Evolutionary conservation across 2,888 invertebrate genomes (phyloP), one percentile per base, ranked within the genome.

Genomic region (Lissonota sp.): DNA sequence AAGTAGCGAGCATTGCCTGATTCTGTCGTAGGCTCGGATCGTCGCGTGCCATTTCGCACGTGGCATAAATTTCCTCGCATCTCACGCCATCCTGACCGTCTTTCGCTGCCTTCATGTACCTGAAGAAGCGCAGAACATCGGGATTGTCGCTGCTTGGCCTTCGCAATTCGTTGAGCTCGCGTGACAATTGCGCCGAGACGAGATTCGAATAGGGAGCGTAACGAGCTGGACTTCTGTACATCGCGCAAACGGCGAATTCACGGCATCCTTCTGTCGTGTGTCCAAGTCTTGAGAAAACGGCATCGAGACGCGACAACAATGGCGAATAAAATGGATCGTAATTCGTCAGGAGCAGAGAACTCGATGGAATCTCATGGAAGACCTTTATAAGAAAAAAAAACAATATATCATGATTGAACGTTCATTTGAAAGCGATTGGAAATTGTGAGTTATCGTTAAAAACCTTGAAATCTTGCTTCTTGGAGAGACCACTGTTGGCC

Each of bases 291-390:
- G 96, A 96, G 92, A 97, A 97, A 58, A 97, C 97, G 0, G 97
- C 96, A 87, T 97, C 98, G 72, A 98, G 94, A 12, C 98, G 94
- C 0, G 97, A 98, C 12, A 98, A 92, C 37, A 98, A 91, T 0
- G 98, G 98, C 83, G 97, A 97, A 92, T 98, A 98, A 93, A 98
- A 98, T 0, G 98, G 97, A 91, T 98, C 98, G 92, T 97, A 98
- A 92, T 96, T 97, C 84, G 97, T 96, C 75, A 97, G 93, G 69
- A 97, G 94, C 91, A 97, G 93, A 0, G 97, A 97, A 0, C 97
- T 97, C 39, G 95, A 95, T 40, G 97, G 97, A 86, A 97, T 97
- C 90, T 97, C 97, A 91, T 97, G 97, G 94, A 97, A 97, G 53
- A 96, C 95, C 95, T 95, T 92, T 0, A 92, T 92, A 46, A 46